Evolutionary conservation across 2,113 vertebrate species (phyloP), one percentile per base, ranked within the genome.

Genomic region (Penelope pileata): DNA sequence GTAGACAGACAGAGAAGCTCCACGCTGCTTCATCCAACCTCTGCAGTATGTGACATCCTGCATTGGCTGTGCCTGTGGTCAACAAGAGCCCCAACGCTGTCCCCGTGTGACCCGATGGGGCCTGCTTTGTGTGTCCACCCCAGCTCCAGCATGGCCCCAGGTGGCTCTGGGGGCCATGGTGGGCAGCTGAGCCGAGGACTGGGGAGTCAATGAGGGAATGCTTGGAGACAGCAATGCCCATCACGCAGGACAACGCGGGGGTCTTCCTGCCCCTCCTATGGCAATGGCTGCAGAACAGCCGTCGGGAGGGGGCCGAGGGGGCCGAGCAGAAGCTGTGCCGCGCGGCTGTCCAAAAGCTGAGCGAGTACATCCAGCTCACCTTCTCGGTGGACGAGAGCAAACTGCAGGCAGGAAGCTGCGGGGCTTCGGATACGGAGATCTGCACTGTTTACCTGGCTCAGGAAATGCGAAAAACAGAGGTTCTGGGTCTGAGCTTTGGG

Each of bases 301-400:
- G 84, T 48, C 87, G 90, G 80, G 97, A 97, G 85, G 97, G 98
- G 26, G 94, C 79, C 9, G 97, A 96, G 4, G 97, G 97, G 2
- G 86, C 97, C 0, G 98, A 98, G 92, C 94, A 98, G 93, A 82
- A 97, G 43, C 96, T 98, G 18, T 99, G 98, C 96, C 98, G 98
- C 89, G 98, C 99, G 0, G 99, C 99, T 4, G 97, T 99, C 94
- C 98, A 98, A 91, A 99, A 99, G 93, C 97, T 99, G 84, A 98
- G 98, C 10, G 99, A 99, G 75, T 99, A 99, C 96, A 99, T 99
- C 90, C 98, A 98, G 86, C 97, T 99, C 78, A 99, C 99, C 97
- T 99, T 99, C 72, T 94, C 98, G 1, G 98, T 99, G 94, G 97
- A 97, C 0, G 98, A 98, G 77, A 93, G 80, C 27, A 78, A 91